phyloP scores from a whole-genome alignment of 2,797 vertebrate genomes.

The Schizopygopsis malacanthus region DNA sequence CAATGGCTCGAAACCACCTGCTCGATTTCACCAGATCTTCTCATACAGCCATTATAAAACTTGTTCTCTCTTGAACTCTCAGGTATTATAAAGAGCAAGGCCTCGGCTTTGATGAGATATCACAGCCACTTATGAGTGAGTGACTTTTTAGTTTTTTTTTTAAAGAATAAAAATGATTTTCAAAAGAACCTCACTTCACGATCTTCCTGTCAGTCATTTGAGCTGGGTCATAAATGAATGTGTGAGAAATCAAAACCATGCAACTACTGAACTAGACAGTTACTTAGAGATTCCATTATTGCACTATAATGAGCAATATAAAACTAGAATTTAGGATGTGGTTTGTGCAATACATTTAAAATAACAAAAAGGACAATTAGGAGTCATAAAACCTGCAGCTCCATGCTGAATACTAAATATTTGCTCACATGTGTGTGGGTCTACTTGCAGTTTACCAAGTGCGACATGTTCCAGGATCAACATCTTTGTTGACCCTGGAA shows the following conservation, averaged over 20 bases:
- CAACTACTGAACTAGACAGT: not conserved
- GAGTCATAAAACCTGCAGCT: not conserved
- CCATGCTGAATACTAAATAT: not conserved
- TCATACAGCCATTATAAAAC: not conserved
- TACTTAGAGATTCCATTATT: not conserved
- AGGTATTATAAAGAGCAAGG: not conserved
- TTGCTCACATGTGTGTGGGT: not conserved
- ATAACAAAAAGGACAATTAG: not conserved
- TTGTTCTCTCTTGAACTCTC: not conserved
- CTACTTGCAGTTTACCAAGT: too few relatives aligned
- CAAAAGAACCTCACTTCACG: not conserved
- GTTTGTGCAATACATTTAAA: not conserved
- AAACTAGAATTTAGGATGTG: not conserved
- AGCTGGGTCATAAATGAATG: not conserved
- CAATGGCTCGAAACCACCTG: constrained; percentile 44
- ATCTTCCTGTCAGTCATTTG: not conserved
- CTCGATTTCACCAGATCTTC: not conserved
- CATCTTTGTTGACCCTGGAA: too few relatives aligned
- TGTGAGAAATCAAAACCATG: not conserved
- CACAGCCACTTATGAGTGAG: not conserved
- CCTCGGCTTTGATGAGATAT: constrained; percentile 35
- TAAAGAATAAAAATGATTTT: not conserved
- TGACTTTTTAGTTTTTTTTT: not conserved
- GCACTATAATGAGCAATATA: not conserved
- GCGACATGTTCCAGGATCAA: too few relatives aligned